Evolutionary conservation across 2,888 invertebrate species (phyloP).

Genomic region (Tetanocera ferruginea): DNA sequence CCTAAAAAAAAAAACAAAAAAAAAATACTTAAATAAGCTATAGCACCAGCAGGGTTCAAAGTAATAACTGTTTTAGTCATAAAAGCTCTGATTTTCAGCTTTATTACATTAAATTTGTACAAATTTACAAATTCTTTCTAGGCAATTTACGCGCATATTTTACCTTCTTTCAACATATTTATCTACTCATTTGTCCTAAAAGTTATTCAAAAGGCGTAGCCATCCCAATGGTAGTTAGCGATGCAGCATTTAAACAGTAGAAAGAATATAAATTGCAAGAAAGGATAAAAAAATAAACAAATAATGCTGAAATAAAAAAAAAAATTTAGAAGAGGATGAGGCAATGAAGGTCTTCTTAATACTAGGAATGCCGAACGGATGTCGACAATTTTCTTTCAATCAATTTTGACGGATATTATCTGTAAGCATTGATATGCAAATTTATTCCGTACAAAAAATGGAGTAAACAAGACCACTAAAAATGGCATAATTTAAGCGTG

Average conservation of each 20-base stretch:
- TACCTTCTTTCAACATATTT: neutral
- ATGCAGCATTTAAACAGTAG: neutral
- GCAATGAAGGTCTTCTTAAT: neutral
- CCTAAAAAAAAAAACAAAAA: too few relatives aligned
- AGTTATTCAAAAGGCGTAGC: neutral
- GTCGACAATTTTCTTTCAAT: slow-evolving; percentile 1
- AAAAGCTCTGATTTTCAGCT: too few relatives aligned
- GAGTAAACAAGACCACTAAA: too few relatives aligned
- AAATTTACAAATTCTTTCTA: neutral
- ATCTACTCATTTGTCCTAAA: neutral
- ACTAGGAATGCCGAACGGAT: slow-evolving; percentile 4
- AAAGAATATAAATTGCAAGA: neutral
- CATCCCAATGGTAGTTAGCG: neutral
- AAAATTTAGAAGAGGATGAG: neutral
- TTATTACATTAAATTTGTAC: too few relatives aligned
- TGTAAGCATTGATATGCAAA: neutral
- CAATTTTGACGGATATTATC: neutral
- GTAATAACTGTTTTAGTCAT: too few relatives aligned
- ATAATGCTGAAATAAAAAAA: neutral
- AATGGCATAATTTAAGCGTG: too few relatives aligned
- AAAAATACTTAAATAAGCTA: too few relatives aligned
- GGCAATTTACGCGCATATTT: neutral
- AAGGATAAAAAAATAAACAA: neutral
- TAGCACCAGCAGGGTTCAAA: too few relatives aligned
- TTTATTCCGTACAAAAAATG: neutral